Evolutionary conservation across 2,797 vertebrate genomes (phyloP).

Genomic region (Danio kyathit): DNA sequence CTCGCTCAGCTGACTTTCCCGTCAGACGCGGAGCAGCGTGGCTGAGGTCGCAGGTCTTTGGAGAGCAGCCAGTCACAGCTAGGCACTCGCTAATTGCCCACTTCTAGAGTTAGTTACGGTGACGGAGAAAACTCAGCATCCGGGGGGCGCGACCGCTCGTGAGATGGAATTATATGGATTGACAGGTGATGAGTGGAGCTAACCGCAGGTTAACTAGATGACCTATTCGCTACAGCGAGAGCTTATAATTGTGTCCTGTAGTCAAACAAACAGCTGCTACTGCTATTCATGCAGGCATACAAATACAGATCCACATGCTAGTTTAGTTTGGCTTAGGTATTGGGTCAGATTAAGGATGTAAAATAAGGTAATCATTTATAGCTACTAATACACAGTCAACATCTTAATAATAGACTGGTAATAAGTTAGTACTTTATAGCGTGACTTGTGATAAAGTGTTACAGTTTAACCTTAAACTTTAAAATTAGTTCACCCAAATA

Average conservation of each 20-base stretch:
- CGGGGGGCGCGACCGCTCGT: conserved; percentile 36
- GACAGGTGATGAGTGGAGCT: conserved; percentile 33
- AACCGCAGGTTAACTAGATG: conserved; percentile 29
- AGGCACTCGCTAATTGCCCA: conserved; percentile 77
- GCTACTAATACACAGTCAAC: too few species aligned
- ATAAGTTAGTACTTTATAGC: too few species aligned
- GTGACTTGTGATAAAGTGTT: too few species aligned
- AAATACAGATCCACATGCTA: too few species aligned
- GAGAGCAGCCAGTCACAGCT: conserved; percentile 74
- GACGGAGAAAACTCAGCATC: conserved; percentile 67
- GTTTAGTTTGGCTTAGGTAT: too few species aligned
- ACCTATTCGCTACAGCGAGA: not conserved
- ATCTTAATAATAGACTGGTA: too few species aligned
- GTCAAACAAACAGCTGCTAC: conserved; percentile 2
- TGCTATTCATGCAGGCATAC: too few species aligned
- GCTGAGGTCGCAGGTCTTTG: conserved; percentile 75
- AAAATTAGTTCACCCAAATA: too few species aligned
- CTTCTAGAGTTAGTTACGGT: conserved; percentile 67
- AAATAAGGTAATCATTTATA: too few species aligned
- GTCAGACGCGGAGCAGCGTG: conserved; percentile 73
- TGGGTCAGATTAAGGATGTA: too few species aligned
- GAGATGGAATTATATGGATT: conserved; percentile 23
- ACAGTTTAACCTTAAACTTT: too few species aligned
- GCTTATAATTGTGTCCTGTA: not conserved
- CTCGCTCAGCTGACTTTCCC: conserved; percentile 48